Evolutionary conservation across 2,888 invertebrate genomes (phyloP), one percentile per base, ranked within the genome.

Genomic region (Rhagium mordax): DNA sequence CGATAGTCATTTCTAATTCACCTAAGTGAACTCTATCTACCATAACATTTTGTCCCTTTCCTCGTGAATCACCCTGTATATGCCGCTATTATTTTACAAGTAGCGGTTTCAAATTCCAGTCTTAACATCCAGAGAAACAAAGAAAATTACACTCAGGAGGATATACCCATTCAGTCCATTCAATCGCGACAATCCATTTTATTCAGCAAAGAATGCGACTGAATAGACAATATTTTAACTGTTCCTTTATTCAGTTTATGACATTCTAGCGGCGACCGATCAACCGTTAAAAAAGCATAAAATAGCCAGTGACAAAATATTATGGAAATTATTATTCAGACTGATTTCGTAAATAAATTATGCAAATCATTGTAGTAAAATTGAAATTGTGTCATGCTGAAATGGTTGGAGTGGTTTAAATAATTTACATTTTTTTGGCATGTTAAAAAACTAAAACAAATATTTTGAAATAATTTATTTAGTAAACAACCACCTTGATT

Each of bases 321-420:
- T 20, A 51, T 18, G 2, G 20, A 51, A 51, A 51, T 41, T 41
- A 41, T 41, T n/a, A 41, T 41, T 24, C 55, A 55, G 55, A 55
- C 24, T 3, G 18, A 13, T 55, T 55, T 51, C n/a, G 27, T 55
- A 55, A 55, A 55, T 24, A 55, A n/a, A 55, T 55, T 55, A 55
- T 55, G 55, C 55, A 55, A 51, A 55, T 24, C 55, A 55, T 55
- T 55, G n/a, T 55, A 15, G 24, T 55, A 24, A 24, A 15, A 24
- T 24, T 21, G 21, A 55, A 55, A 55, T 13, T 55, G 21, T 51
- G 20, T 20, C 51, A 20, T 21, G 41, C 41, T 41, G 4, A 3
- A 13, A 15, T 41, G n/a, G n/a, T n/a, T 3, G n/a, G 41, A 41
- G n/a, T n/a, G 41, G 41, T 41, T n/a, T 41, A 41, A 41, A 41